phyloP scores from a whole-genome alignment of 2,113 vertebrate genomes.

The Oxygymnocypris stewartii region DNA sequence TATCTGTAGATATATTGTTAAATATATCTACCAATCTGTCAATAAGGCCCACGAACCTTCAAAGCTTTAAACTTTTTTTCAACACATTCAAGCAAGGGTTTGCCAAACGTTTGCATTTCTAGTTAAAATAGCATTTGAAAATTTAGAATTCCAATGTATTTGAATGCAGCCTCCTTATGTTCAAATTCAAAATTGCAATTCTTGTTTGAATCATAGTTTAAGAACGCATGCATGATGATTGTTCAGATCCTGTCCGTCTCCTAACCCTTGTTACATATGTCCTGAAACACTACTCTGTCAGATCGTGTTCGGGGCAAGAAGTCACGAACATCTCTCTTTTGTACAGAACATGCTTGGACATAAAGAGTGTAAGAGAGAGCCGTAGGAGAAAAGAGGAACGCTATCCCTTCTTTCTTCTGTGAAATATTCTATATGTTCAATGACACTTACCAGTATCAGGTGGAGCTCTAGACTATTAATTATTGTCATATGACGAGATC shows the following conservation, averaged over 20 bases:
- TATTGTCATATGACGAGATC: slow-evolving; percentile 70
- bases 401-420: slow-evolving; percentile 60
- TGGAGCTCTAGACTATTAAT: slow-evolving; percentile 66
- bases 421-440: slow-evolving; percentile 52
- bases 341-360: slow-evolving; percentile 48
- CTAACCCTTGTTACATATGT: slow-evolving; percentile 30
- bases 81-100: not conserved
- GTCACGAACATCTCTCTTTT: slow-evolving; percentile 51
- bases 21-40: not conserved
- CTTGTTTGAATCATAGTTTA: not conserved
- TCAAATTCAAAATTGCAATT: not conserved
- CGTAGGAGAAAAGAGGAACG: slow-evolving; percentile 34
- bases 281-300: slow-evolving; percentile 55
- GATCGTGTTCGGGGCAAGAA: slow-evolving; percentile 52
- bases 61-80: not conserved
- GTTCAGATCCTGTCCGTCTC: not conserved
- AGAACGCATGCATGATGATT: not conserved
- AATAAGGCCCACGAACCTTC: not conserved
- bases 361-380: slow-evolving; percentile 51
- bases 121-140: not conserved
- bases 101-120: not conserved
- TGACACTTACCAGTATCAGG: slow-evolving; percentile 64
- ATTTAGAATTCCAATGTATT: not conserved
- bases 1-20: not conserved
- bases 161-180: not conserved